phyloP scores from a whole-genome alignment of 1,140 invertebrate species.

The Zeugodacus cucurbitae region DNA sequence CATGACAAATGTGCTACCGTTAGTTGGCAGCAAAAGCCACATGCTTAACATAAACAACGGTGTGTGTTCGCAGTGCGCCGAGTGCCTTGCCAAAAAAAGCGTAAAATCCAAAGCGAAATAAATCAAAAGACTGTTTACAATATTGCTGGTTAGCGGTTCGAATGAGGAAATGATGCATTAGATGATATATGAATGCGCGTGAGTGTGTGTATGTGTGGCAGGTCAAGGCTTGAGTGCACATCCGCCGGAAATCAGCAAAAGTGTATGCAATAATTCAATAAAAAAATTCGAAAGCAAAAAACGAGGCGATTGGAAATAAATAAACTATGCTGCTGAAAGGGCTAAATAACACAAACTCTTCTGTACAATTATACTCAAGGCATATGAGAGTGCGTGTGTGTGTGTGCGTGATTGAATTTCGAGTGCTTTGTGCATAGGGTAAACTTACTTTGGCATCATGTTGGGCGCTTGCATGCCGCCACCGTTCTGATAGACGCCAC shows the following conservation, averaged over 20 bases:
- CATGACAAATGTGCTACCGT: constrained; percentile 28
- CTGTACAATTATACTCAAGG: not conserved
- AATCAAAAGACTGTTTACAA: not conserved
- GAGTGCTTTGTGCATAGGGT: not conserved
- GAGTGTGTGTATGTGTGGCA: not conserved
- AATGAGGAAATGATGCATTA: not conserved
- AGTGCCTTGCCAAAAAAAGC: not conserved
- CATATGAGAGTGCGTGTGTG: not conserved
- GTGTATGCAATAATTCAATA: not conserved
- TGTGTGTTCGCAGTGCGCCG: not conserved
- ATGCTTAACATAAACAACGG: not conserved
- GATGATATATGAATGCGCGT: not conserved
- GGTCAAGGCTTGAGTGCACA: not conserved
- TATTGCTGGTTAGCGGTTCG: not conserved
- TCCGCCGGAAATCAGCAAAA: not conserved
- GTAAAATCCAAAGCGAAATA: constrained; percentile 16
- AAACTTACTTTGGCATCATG: constrained; percentile 19
- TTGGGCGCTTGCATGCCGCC: not conserved
- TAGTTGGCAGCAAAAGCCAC: not conserved
- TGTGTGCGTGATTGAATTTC: not conserved
- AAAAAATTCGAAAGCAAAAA: not conserved
- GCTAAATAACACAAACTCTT: not conserved
- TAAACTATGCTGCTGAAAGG: not conserved
- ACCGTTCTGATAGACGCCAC: not conserved
- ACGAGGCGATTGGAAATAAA: not conserved